Conservation (phyloP, 2,797 vertebrate species). For the Rousettus madagascariensis region DNA sequence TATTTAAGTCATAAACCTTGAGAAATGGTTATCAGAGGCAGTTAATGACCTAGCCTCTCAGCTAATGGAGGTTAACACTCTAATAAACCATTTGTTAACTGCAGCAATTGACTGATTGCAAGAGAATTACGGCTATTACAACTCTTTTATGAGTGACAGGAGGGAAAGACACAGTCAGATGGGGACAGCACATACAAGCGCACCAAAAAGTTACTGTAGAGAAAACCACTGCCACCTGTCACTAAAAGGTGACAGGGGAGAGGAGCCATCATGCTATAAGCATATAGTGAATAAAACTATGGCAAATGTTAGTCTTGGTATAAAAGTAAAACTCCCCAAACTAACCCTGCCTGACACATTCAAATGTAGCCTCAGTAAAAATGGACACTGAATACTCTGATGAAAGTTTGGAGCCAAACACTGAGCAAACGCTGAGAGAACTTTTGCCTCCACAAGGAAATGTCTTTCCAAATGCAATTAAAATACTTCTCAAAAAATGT, state of each 20-base stretch:
- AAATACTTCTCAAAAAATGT: slow-evolving; percentile 40
- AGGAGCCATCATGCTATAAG: not conserved
- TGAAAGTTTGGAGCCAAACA: not conserved
- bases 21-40: slow-evolving; percentile 75
- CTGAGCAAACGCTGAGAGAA: not conserved
- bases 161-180: slow-evolving; percentile 54
- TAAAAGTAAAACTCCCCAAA: not conserved
- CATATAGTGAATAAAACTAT: not conserved
- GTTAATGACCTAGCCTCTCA: slow-evolving; percentile 70
- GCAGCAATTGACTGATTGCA: slow-evolving; percentile 72
- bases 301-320: not conserved
- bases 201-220: slow-evolving; percentile 16
- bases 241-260: not conserved
- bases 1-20: slow-evolving; percentile 77
- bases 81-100: slow-evolving; percentile 81
- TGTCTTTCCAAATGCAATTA: slow-evolving; percentile 43
- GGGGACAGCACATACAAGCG: slow-evolving; percentile 32
- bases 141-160: slow-evolving; percentile 71
- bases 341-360: not conserved
- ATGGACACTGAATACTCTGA: not conserved
- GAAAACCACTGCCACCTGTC: not conserved
- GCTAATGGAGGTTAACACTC: slow-evolving; percentile 78
- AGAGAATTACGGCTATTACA: slow-evolving; percentile 75
- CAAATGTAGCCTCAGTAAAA: not conserved
- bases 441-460: not conserved